A percentile compares a stretch with the other conserved stretches of the same genome.
These are phyloP conservation scores for Psilopsiagon aymara DNA, from an alignment of 2,113 vertebrate genomes.

Conservation along the genomic window DNA sequence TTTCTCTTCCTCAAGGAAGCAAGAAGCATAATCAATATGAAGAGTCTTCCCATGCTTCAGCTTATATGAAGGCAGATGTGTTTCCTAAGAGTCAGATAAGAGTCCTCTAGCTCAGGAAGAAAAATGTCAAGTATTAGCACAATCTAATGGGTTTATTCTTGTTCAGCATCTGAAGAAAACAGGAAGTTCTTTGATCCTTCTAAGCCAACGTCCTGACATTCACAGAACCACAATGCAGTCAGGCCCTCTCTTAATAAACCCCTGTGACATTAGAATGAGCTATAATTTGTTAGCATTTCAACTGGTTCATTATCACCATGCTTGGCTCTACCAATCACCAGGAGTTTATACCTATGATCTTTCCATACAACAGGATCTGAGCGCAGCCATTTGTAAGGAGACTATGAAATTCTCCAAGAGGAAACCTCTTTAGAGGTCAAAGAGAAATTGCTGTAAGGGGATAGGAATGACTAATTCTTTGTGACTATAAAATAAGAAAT, in stretches of 20 bases:
- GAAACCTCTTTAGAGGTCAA: not conserved
- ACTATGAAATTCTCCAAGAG: not conserved
- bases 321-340: not conserved
- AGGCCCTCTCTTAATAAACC: not conserved
- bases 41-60: conserved; percentile 29
- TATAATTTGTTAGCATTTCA: not conserved
- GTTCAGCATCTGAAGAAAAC: not conserved
- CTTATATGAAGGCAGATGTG: conserved; percentile 44
- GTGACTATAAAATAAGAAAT: not conserved
- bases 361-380: not conserved
- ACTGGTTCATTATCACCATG: not conserved
- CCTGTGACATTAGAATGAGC: not conserved
- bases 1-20: conserved; percentile 23
- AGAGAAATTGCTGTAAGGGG: not conserved
- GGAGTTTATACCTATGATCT: not conserved
- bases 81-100: not conserved
- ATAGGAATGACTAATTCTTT: not conserved
- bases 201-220: not conserved
- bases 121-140: conserved; percentile 47
- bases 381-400: not conserved
- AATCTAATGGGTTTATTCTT: not conserved
- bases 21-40: conserved; percentile 48
- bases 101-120: conserved; percentile 38
- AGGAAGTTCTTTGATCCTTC: not conserved
- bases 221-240: not conserved